These are phyloP conservation scores for Sebastes fasciatus DNA, from an alignment of 2,113 vertebrate genomes.

Conservation along the genomic window DNA sequence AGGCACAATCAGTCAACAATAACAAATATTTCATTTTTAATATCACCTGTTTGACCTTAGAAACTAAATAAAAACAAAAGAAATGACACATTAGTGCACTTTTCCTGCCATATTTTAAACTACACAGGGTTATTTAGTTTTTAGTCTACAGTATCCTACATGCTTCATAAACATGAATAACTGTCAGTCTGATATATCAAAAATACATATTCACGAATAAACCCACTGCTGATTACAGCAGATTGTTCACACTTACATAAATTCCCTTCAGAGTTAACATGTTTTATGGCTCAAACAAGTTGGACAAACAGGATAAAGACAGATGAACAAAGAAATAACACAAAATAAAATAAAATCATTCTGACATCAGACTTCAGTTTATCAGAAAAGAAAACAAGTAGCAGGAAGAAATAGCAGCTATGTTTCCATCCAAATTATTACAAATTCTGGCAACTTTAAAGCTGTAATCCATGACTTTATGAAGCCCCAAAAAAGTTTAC, in stretches of 20 bases:
- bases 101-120: constrained; percentile 10
- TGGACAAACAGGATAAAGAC: neutral
- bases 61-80: neutral
- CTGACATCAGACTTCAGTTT: neutral
- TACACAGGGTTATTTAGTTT: constrained; percentile 7
- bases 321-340: neutral
- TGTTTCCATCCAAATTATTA: constrained; percentile 10
- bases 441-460: neutral
- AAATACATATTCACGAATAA: constrained; percentile 27
- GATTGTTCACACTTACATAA: neutral
- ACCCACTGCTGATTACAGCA: constrained; percentile 2
- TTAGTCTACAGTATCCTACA: constrained; percentile 22
- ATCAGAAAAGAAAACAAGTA: neutral
- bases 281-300: constrained; percentile 51
- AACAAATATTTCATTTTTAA: constrained; percentile 20
- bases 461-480: neutral
- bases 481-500: neutral
- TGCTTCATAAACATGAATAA: constrained; percentile 28
- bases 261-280: neutral
- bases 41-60: neutral
- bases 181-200: constrained; percentile 31
- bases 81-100: constrained; percentile 30
- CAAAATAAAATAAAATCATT: neutral
- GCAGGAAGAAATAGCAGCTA: constrained; percentile 6
- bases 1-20: constrained; percentile 33